Percentiles rank a stretch among this genome's conserved stretches.
Conservation (phyloP, 2,113 vertebrate genomes). For the Ammodytes marinus region DNA sequence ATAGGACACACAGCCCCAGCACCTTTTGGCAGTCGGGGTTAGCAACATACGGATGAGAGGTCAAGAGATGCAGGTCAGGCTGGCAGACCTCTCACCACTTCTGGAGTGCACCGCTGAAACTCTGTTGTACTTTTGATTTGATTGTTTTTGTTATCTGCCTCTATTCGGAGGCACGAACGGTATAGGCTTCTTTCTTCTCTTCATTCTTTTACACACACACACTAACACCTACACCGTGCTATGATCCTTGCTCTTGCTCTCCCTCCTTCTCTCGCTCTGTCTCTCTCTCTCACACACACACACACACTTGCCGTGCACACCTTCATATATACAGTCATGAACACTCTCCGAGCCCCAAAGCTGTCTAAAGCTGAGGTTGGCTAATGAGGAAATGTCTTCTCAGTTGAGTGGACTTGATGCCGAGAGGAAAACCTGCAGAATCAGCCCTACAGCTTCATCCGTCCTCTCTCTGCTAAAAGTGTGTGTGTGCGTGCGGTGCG, state of each 20-base stretch:
- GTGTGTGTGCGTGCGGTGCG: slow-evolving; percentile 30
- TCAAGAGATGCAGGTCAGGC: slow-evolving; percentile 64
- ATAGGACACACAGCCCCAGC: slow-evolving; percentile 46
- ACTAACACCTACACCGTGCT: slow-evolving; percentile 33
- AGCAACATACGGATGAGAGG: slow-evolving; percentile 49
- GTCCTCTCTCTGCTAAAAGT: slow-evolving; percentile 65
- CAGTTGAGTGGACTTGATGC: slow-evolving; percentile 84
- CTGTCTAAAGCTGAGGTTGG: slow-evolving; percentile 82
- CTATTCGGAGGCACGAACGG: slow-evolving; percentile 9
- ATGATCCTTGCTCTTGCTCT: slow-evolving; percentile 31
- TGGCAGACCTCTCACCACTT: slow-evolving; percentile 53
- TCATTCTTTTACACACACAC: slow-evolving; percentile 37
- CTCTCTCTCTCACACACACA: slow-evolving; percentile 31
- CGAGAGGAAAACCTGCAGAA: slow-evolving; percentile 84
- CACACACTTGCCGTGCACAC: slow-evolving; percentile 54
- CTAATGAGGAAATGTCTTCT: slow-evolving; percentile 87
- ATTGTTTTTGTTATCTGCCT: slow-evolving; percentile 48
- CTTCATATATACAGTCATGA: slow-evolving; percentile 64
- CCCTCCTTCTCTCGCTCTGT: slow-evolving; percentile 10
- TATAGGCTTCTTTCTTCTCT: slow-evolving; percentile 40
- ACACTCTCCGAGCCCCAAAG: slow-evolving; percentile 76
- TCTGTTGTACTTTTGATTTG: slow-evolving; percentile 31
- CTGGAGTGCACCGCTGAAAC: slow-evolving; percentile 26
- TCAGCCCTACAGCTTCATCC: slow-evolving; percentile 85
- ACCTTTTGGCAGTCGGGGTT: slow-evolving; percentile 60